Base-by-base conservation (phyloP, 1,140 invertebrate species). In the Sminthurinus signatus region DNA sequence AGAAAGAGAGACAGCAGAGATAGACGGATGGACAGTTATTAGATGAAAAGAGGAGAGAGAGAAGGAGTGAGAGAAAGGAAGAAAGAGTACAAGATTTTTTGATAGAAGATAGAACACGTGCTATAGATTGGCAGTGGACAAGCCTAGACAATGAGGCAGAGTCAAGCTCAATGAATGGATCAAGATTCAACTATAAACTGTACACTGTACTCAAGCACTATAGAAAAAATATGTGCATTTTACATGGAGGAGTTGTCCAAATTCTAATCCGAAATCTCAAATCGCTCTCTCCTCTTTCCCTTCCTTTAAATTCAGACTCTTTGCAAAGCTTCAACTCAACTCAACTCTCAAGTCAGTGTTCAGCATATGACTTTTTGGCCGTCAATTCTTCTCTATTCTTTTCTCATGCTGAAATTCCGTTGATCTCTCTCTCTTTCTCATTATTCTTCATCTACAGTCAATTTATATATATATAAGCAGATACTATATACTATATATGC, bases 61-160 rank as follows among this genome's bases (percentile, higher is more conserved):
- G n/a, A n/a, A n/a, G n/a, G n/a, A n/a, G n/a, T n/a, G 50, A 27
- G 23, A 52, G 50, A 12, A 10, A 52, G 50, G 25, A 25, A 52
- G 50, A 52, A 27, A n/a, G 19, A 10, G 5, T n/a, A 25, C 5
- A 48, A 48, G 44, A 48, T 48, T 48, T 52, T 52, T 52, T 52
- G 50, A 52, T 52, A 27, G 50, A 52, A 36, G 32, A 36, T 36
- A 36, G n/a, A n/a, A 48, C 50, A 52, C 50, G 50, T 52, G 50
- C 50, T 52, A 15, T 5, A 52, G 14, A 25, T 52, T 28, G 50
- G 25, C 46, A 19, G 21, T 48, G 46, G 46, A 48, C 46, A 48
- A 48, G 46, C 21, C 46, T 19, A 48, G 46, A 48, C 46, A 48
- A 48, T 48, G 46, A 48, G 46, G 5, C 46, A 8, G 10, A 48